phyloP scores from a whole-genome alignment of 2,888 invertebrate genomes.

The Caenorhabditis japonica region DNA sequence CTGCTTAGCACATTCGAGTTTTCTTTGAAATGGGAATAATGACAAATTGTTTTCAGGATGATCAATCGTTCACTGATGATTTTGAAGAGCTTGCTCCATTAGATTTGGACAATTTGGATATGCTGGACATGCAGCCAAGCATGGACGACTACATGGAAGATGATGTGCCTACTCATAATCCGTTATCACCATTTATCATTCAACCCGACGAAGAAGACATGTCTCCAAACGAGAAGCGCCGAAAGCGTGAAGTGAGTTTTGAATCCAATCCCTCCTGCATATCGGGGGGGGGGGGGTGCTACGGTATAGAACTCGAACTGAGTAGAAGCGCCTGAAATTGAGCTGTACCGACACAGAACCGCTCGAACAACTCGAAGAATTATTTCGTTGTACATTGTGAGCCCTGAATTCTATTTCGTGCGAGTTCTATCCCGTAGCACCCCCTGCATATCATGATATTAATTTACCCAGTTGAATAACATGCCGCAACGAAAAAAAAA shows the following conservation, averaged over 20 bases:
- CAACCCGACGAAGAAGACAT: slow-evolving; percentile 21
- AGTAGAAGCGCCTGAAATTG: too few species aligned
- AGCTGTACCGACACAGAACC: too few species aligned
- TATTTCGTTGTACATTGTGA: too few species aligned
- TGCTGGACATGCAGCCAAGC: slow-evolving; percentile 13
- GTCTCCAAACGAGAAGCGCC: slow-evolving; percentile 38
- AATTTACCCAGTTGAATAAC: slow-evolving; percentile 16
- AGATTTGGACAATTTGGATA: slow-evolving; percentile 37
- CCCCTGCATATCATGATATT: slow-evolving; percentile 47
- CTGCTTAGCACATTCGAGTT: slow-evolving; percentile 46
- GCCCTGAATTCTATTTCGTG: too few species aligned
- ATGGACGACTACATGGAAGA: slow-evolving; percentile 24
- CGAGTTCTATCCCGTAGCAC: too few species aligned
- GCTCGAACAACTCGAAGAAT: too few species aligned
- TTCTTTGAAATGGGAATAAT: not conserved
- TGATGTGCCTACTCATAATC: slow-evolving; percentile 7
- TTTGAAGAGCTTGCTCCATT: slow-evolving; percentile 54
- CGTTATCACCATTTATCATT: slow-evolving; percentile 22
- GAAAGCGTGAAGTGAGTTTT: slow-evolving; percentile 10
- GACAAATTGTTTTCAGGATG: slow-evolving; percentile 35
- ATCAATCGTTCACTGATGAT: slow-evolving; percentile 49
- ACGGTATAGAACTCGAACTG: too few species aligned
- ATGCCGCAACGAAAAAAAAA: slow-evolving; percentile 7
- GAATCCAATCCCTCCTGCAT: slow-evolving; percentile 3
- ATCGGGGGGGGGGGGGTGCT: too few species aligned